phyloP scores from a whole-genome alignment of 2,113 vertebrate species.

The Ophiodon elongatus region DNA sequence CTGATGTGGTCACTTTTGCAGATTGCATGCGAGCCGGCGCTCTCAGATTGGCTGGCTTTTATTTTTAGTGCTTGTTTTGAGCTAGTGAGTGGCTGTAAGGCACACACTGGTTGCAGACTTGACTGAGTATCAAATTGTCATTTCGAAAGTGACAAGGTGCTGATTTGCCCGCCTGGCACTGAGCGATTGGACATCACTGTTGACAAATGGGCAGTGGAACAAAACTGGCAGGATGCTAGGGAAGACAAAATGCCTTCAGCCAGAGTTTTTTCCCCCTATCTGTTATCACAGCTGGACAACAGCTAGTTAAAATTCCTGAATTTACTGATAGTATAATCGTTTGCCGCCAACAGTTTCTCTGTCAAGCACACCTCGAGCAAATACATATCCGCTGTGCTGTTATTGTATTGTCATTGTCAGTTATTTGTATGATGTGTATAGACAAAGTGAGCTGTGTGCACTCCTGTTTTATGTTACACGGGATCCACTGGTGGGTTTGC shows the following conservation, averaged over 20 bases:
- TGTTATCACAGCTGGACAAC: slow-evolving; percentile 80
- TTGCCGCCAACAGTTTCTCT: slow-evolving; percentile 32
- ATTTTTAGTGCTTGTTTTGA: slow-evolving; percentile 74
- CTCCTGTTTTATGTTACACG: background rate
- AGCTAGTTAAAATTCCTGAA: slow-evolving; percentile 76
- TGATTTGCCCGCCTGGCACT: slow-evolving; percentile 86
- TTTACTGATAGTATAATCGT: slow-evolving; percentile 58
- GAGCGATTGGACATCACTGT: slow-evolving; percentile 90
- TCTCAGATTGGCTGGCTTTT: slow-evolving; percentile 70
- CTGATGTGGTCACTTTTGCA: slow-evolving; percentile 60
- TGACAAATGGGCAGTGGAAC: slow-evolving; percentile 89
- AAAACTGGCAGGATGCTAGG: slow-evolving; percentile 86
- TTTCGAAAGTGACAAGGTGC: slow-evolving; percentile 86
- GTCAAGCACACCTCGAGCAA: slow-evolving; percentile 28
- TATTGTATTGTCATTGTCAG: slow-evolving; percentile 21
- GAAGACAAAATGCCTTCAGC: slow-evolving; percentile 87
- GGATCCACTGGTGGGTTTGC: background rate
- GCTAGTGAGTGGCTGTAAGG: slow-evolving; percentile 69
- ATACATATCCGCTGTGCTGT: slow-evolving; percentile 49
- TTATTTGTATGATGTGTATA: slow-evolving; percentile 10
- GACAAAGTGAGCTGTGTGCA: slow-evolving; percentile 2
- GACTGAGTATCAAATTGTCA: slow-evolving; percentile 86
- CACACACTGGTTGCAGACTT: slow-evolving; percentile 74
- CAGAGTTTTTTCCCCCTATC: slow-evolving; percentile 79
- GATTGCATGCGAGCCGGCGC: slow-evolving; percentile 61